A percentile compares a stretch with the other conserved stretches of the same genome.
Evolutionary conservation across 1,140 invertebrate genomes (phyloP).

Genomic region (Galleria mellonella): DNA sequence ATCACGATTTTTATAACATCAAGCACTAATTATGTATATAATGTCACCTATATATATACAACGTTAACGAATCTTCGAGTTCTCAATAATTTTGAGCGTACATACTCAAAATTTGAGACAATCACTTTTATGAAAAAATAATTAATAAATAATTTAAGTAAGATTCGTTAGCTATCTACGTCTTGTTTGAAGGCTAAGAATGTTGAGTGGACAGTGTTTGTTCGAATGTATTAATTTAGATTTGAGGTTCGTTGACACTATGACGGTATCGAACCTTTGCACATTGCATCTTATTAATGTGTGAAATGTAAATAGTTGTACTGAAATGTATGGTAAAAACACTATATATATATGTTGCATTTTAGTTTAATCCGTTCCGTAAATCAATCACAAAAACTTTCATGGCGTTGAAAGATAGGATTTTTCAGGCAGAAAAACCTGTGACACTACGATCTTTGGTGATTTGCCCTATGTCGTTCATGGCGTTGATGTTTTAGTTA

Average conservation of each 20-base stretch:
- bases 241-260: constrained; percentile 32
- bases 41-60: constrained; percentile 2
- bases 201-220: constrained; percentile 65
- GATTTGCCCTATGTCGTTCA: no score
- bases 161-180: constrained; percentile 31
- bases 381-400: no score
- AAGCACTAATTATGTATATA: constrained; percentile 23
- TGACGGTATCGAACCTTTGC: constrained; percentile 33
- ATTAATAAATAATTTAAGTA: constrained; percentile 2
- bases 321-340: constrained; percentile 13
- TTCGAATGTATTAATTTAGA: constrained; percentile 19
- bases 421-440: no score
- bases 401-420: no score
- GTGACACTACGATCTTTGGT: no score
- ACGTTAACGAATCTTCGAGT: constrained; percentile 23
- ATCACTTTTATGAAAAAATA: neutral
- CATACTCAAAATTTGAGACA: no score
- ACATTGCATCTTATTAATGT: constrained; percentile 20
- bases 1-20: constrained; percentile 3
- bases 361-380: neutral
- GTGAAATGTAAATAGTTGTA: constrained; percentile 20
- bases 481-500: no score
- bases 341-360: neutral
- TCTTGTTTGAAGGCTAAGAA: constrained; percentile 53
- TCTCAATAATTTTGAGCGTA: neutral